Conservation (phyloP, 1,140 invertebrate species). For the Drosophila pectinifera region DNA sequence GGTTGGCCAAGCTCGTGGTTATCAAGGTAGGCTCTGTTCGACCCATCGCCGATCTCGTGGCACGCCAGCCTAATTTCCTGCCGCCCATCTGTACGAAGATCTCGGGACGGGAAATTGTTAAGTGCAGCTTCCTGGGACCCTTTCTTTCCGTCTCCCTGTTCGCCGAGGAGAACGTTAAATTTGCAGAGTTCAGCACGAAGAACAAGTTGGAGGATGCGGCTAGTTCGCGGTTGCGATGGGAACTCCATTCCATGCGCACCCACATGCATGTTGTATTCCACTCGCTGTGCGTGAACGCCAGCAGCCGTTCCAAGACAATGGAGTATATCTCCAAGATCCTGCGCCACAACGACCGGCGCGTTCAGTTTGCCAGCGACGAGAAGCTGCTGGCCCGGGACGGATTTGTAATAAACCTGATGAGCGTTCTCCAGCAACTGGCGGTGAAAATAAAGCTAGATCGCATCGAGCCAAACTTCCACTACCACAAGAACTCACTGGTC, state of each 20-base stretch:
- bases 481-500: constrained; percentile 91
- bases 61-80: constrained; percentile 90
- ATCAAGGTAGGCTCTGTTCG: constrained; percentile 87
- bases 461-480: constrained; percentile 94
- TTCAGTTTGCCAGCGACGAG: constrained; percentile 95
- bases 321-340: constrained; percentile 92
- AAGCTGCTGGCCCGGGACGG: constrained; percentile 94
- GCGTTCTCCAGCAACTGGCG: constrained; percentile 94
- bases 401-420: constrained; percentile 97
- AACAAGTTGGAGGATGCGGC: constrained; percentile 84
- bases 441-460: constrained; percentile 94
- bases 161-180: constrained; percentile 95
- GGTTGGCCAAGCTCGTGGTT: constrained; percentile 89
- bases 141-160: constrained; percentile 96
- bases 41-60: constrained; percentile 92
- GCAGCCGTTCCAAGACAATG: constrained; percentile 90
- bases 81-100: constrained; percentile 89
- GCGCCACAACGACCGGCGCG: constrained; percentile 92
- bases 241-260: constrained; percentile 90
- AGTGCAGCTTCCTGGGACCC: constrained; percentile 93
- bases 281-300: constrained; percentile 92
- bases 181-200: constrained; percentile 88
- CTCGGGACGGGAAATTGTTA: constrained; percentile 93
- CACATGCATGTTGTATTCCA: constrained; percentile 93
- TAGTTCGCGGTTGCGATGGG: constrained; percentile 71